Conservation (phyloP, 1,140 invertebrate species). For the Agrypnia vestita region DNA sequence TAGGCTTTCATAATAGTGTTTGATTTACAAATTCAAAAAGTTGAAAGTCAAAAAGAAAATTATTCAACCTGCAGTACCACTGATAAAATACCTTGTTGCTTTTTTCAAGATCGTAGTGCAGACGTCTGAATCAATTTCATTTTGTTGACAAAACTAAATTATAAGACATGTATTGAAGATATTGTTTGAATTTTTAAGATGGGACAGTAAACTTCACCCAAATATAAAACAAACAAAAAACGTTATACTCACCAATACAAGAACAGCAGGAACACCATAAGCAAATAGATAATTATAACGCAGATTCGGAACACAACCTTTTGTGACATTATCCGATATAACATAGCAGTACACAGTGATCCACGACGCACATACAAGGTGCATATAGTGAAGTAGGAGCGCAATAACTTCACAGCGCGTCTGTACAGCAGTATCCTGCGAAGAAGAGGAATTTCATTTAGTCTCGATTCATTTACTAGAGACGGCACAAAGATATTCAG, state of each 20-base stretch:
- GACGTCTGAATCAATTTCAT: too few species aligned
- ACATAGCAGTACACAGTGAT: slow-evolving; percentile 72
- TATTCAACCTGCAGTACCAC: too few species aligned
- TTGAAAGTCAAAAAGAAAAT: too few species aligned
- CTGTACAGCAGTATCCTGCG: slow-evolving; percentile 75
- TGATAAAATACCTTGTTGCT: too few species aligned
- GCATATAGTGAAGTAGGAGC: slow-evolving; percentile 79
- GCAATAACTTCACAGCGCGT: slow-evolving; percentile 78
- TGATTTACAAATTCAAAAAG: too few species aligned
- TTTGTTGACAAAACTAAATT: too few species aligned
- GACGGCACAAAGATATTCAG: too few species aligned
- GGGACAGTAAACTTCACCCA: not conserved
- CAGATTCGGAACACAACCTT: slow-evolving; percentile 62
- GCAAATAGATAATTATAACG: slow-evolving; percentile 72
- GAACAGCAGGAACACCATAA: slow-evolving; percentile 73
- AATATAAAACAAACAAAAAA: too few species aligned
- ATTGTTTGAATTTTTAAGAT: not conserved
- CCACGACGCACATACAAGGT: slow-evolving; percentile 79
- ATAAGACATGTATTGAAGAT: too few species aligned
- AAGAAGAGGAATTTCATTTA: not conserved
- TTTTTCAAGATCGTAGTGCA: too few species aligned
- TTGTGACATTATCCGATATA: slow-evolving; percentile 65
- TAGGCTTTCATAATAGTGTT: too few species aligned
- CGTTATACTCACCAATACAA: slow-evolving; percentile 72
- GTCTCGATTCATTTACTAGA: too few species aligned